A percentile compares a stretch with the other conserved stretches of the same genome.
These are phyloP conservation scores for Peribatodes rhomboidaria DNA, from an alignment of 2,888 invertebrate genomes.

Conservation along the genomic window DNA sequence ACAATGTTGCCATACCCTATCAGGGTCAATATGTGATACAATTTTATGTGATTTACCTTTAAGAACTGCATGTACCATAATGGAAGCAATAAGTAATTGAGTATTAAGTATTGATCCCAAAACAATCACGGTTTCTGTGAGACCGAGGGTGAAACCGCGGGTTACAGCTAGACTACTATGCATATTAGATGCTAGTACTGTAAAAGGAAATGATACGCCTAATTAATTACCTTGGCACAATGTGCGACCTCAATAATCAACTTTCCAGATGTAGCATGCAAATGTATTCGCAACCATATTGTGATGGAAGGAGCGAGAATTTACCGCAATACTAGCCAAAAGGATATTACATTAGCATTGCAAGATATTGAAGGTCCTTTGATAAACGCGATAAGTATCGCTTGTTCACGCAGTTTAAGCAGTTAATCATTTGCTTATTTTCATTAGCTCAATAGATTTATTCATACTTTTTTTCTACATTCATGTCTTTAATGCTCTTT, in stretches of 20 bases:
- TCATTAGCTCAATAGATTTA: too few species aligned
- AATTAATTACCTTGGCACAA: slow-evolving; percentile 9
- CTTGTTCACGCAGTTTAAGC: background rate
- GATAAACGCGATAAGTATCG: slow-evolving; percentile 4
- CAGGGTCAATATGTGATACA: too few species aligned
- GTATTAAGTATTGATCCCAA: too few species aligned
- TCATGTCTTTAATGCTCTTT: too few species aligned
- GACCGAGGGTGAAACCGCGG: too few species aligned
- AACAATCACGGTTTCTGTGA: too few species aligned
- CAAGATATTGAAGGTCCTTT: slow-evolving; percentile 12
- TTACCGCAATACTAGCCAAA: slow-evolving; percentile 21
- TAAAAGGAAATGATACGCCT: background rate
- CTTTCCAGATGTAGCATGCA: slow-evolving; percentile 10
- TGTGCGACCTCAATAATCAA: slow-evolving; percentile 6
- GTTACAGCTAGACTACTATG: too few species aligned
- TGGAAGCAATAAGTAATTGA: too few species aligned
- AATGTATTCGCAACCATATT: slow-evolving; percentile 13
- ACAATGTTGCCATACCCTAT: too few species aligned
- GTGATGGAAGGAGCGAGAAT: slow-evolving; percentile 6
- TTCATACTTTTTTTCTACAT: too few species aligned
- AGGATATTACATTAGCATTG: slow-evolving; percentile 25
- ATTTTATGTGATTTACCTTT: too few species aligned
- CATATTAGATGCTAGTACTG: background rate
- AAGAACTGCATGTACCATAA: too few species aligned
- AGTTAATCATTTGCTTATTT: background rate